A percentile compares a stretch with the other conserved stretches of the same genome.
Evolutionary conservation across 2,888 invertebrate species (phyloP).

Genomic region (Acleris holmiana): DNA sequence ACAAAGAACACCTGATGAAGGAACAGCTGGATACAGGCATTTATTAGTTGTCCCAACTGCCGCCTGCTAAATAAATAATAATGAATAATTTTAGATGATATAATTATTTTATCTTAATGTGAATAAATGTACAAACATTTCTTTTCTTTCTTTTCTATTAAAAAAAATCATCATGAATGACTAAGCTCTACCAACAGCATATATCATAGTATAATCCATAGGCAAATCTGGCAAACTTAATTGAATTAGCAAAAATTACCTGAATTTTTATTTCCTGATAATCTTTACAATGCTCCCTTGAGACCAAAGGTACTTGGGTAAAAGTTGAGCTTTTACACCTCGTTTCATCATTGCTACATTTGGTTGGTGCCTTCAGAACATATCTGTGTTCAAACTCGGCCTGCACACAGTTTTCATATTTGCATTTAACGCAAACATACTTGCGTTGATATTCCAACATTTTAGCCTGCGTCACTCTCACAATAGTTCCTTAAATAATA

Average conservation of each 20-base stretch:
- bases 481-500: constrained; percentile 87
- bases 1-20: too few species aligned
- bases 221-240: neutral
- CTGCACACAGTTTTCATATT: constrained; percentile 85
- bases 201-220: too few species aligned
- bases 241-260: constrained; percentile 62
- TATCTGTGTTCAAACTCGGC: constrained; percentile 89
- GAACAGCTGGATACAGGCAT: too few species aligned
- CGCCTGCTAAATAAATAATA: too few species aligned
- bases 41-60: too few species aligned
- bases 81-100: too few species aligned
- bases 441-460: constrained; percentile 90
- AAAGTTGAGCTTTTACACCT: constrained; percentile 84
- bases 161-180: too few species aligned
- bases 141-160: too few species aligned
- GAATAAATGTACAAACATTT: too few species aligned
- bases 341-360: constrained; percentile 81
- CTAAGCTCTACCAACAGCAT: too few species aligned
- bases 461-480: constrained; percentile 89
- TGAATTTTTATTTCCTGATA: constrained; percentile 95
- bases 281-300: constrained; percentile 88
- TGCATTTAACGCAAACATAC: constrained; percentile 91
- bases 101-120: too few species aligned
- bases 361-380: constrained; percentile 81
- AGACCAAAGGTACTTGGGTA: constrained; percentile 78